Evolutionary conservation across 2,888 invertebrate species (phyloP), one percentile per base, ranked within the genome.

Genomic region (Adineta ricciae): DNA sequence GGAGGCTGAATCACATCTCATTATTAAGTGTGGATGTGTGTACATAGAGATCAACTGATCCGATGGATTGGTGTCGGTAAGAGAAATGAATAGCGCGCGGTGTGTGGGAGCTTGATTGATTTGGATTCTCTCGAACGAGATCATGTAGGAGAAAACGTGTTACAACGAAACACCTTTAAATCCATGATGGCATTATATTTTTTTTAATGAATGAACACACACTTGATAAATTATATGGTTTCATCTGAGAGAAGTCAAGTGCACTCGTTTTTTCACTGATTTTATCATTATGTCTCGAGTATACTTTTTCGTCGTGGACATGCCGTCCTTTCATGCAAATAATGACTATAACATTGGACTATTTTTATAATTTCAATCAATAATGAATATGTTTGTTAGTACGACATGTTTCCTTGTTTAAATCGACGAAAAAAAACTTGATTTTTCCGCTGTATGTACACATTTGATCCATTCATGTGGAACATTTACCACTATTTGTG

Each of bases 21-120:
- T 64, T 64, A 64, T 64, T 64, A 64, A 32, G 32, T 64, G 64
- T 32, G 32, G 64, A 64, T 64, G 32, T 64, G 64, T 64, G 64
- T 64, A 64, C 64, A 64, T 64, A 64, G 19, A 64, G 64, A 64
- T 64, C 32, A 64, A 64, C 32, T 64, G 64, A 64, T 64, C 64
- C 64, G 14, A 19, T 27, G 32, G 32, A 64, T 32, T 64, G 64
- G 32, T 27, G 64, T 32, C 19, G 64, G 32, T 4, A n/a, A n/a
- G 32, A 64, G 24, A 32, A 32, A 19, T 32, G 64, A 64, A 36
- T 19, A 32, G 7, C 16, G 32, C 27, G 32, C 14, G 14, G 27
- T 64, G 64, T 32, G 32, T 52, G 24, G 32, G 64, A 64, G 32
- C 19, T 64, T 2, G 3, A 64, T 64, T 64, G 32, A 32, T 36